These are phyloP conservation scores for Oncorhynchus clarkii DNA, from an alignment of 2,113 vertebrate species.

Conservation along the genomic window DNA sequence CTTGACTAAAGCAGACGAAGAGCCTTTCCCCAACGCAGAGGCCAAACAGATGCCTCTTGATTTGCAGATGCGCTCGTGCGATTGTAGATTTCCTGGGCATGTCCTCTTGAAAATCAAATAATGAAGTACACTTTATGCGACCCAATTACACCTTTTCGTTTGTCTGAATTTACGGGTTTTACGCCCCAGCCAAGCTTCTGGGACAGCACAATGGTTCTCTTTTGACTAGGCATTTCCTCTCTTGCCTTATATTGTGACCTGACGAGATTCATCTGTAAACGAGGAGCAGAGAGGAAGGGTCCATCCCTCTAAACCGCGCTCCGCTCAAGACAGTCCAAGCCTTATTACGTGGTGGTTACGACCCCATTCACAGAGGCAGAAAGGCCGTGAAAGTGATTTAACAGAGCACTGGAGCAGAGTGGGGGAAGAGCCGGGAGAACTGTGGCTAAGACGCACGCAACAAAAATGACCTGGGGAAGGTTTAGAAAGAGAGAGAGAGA, in stretches of 20 bases:
- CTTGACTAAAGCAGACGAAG: conserved; percentile 21
- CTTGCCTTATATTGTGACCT: background rate
- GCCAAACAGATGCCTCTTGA: conserved; percentile 37
- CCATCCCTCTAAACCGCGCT: conserved; percentile 10
- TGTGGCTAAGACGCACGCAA: conserved; percentile 14
- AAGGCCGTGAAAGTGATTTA: conserved; percentile 34
- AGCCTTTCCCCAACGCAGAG: conserved; percentile 25
- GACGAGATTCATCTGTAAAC: conserved; percentile 29
- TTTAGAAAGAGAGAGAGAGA: conserved; percentile 19
- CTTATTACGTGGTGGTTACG: conserved; percentile 25
- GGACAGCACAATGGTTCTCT: no score
- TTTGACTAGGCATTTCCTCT: background rate
- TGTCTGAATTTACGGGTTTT: no score
- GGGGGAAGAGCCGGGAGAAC: background rate
- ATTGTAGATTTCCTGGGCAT: conserved; percentile 14
- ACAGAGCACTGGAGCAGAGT: conserved; percentile 6
- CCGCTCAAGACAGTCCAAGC: conserved; percentile 11
- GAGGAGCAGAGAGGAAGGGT: conserved; percentile 2
- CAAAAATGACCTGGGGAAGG: conserved; percentile 7
- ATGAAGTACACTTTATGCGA: no score
- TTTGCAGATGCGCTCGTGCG: conserved; percentile 40
- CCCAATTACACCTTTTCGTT: no score
- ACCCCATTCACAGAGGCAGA: conserved; percentile 14
- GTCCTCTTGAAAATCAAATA: background rate
- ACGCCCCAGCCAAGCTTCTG: no score